These are phyloP conservation scores for Dinoponera quadriceps DNA, from an alignment of 1,140 invertebrate species.

Conservation along the genomic window DNA sequence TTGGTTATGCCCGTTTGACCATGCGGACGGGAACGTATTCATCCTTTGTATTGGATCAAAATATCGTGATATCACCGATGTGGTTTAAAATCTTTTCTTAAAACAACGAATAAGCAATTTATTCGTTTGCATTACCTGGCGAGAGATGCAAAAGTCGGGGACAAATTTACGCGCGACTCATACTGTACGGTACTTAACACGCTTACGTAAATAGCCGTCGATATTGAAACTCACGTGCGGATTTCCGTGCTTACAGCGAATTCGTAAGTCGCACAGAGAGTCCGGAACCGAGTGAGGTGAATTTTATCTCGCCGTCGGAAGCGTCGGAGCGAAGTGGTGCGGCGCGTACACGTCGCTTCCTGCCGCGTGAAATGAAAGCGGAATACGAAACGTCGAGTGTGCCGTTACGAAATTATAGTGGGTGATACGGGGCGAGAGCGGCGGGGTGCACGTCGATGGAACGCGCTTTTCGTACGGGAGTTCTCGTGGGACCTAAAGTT, in stretches of 20 bases:
- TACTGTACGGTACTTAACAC: conserved; percentile 42
- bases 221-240: conserved; percentile 56
- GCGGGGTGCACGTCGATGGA: conserved; percentile 30
- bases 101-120: not conserved
- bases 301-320: conserved; percentile 57
- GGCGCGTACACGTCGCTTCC: conserved; percentile 51
- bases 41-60: not conserved
- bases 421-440: conserved; percentile 15
- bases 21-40: too few species aligned
- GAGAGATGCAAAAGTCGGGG: not conserved
- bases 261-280: conserved; percentile 42
- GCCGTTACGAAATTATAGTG: conserved; percentile 62
- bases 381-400: conserved; percentile 63
- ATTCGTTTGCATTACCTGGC: not conserved
- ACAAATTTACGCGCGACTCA: conserved; percentile 28
- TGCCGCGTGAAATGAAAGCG: conserved; percentile 58
- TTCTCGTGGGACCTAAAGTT: conserved; percentile 55
- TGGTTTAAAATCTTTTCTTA: too few species aligned
- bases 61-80: not conserved
- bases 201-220: conserved; percentile 55
- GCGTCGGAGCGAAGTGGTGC: conserved; percentile 39
- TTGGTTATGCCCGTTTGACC: too few species aligned
- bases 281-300: conserved; percentile 42
- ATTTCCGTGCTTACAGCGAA: conserved; percentile 58
- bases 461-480: conserved; percentile 57